A percentile compares a stretch with the other conserved stretches of the same genome.
phyloP scores from a whole-genome alignment of 1,140 invertebrate genomes.

The Apis florea region DNA sequence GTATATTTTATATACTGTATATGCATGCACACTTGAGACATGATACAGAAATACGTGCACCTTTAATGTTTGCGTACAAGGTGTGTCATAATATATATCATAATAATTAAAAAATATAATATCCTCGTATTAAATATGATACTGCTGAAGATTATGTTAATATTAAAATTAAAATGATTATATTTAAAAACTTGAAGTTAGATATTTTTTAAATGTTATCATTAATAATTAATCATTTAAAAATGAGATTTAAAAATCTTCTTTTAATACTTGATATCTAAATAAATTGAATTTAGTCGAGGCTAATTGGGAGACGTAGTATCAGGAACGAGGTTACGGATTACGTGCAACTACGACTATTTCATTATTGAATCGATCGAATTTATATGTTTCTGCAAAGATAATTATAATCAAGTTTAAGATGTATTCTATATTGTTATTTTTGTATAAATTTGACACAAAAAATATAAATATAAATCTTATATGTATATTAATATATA shows the following conservation, averaged over 20 bases:
- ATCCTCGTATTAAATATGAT: too few relatives aligned
- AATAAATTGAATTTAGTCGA: conserved; percentile 49
- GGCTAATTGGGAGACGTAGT: conserved; percentile 44
- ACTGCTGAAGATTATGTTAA: neutral
- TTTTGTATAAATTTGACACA: neutral
- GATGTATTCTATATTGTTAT: too few relatives aligned
- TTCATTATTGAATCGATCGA: conserved; percentile 57
- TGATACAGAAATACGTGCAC: neutral
- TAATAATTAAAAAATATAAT: too few relatives aligned
- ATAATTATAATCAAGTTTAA: neutral
- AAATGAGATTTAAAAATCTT: neutral
- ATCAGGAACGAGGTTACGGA: conserved; percentile 60
- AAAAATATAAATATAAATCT: neutral
- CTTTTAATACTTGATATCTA: neutral
- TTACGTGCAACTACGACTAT: conserved; percentile 48
- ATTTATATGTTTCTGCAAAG: conserved; percentile 27
- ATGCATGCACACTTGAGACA: neutral
- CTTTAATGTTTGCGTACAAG: neutral
- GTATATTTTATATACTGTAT: neutral
- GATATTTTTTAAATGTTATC: too few relatives aligned
- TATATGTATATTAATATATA: too few relatives aligned
- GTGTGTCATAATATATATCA: neutral
- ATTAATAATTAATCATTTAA: too few relatives aligned
- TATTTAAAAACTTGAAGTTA: neutral
- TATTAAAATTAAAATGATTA: neutral